Base-by-base conservation (phyloP, 2,797 vertebrate genomes). In the Syngnathus rostellatus region DNA sequence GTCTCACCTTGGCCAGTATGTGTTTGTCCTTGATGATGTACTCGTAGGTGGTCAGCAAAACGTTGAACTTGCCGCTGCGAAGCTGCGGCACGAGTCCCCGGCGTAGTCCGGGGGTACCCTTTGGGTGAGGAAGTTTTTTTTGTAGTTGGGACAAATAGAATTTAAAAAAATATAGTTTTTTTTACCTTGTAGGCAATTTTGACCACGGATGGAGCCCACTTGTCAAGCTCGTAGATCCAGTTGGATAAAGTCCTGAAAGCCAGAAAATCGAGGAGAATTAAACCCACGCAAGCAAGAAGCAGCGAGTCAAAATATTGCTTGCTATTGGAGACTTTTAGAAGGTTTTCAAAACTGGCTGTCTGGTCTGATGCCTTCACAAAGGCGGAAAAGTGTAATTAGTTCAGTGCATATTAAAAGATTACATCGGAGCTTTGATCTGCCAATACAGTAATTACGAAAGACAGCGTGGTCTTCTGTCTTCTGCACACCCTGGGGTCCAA, bases 21-120 rank as follows among this genome's bases (percentile, higher is more conserved):
- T 98, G 95, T 80, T 98, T 99, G 90, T 99, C 96, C 86, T 99
- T 99, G 85, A 98, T 98, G 85, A 98, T 97, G 84, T 99, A 98
- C 78, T 99, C 97, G 0, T 99, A 99, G 41, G 96, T 99, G 65
- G 97, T 99, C 83, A 99, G 81, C 73, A 99, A 91, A 63, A 97
- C 96, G 14, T 98, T 99, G 73, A 98, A 98, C 85, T 99, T 99
- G 70, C 97, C 95, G 62, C 93, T 94, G 72, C 95, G 92, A 51
- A 99, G 93, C 78, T 96, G 96, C 64, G 95, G 94, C 63, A 98
- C 94, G 0, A 97, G 89, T 1, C 93, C 94, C 8, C 96, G 93
- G 7, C 96, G 92, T 92, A 97, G 89, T 45, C 89, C 93, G 57
- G 96, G 96, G 17, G 95, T 98, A 17, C 97, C 97, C 96, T 98